Evolutionary conservation across 1,140 invertebrate genomes (phyloP).

Genomic region (Drosophila novamexicana): DNA sequence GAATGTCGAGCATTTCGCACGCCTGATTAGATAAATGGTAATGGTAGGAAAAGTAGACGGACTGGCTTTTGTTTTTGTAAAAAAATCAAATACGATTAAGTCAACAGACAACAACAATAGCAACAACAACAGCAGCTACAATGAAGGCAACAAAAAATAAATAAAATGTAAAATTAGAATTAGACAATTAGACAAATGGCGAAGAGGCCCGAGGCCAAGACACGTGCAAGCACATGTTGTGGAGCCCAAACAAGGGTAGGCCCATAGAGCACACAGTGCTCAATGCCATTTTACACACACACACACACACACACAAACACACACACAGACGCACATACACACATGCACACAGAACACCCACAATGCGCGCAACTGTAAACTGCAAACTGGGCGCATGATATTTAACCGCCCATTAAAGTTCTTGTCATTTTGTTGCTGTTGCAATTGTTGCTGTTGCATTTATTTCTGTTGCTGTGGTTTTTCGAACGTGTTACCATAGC

Average conservation of each 20-base stretch:
- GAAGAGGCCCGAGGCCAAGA: conserved; percentile 19
- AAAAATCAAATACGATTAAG: conserved; percentile 48
- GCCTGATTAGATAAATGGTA: conserved; percentile 69
- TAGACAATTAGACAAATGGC: conserved; percentile 75
- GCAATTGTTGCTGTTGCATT: conserved; percentile 30
- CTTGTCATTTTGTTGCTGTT: conserved; percentile 51
- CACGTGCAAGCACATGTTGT: conserved; percentile 53
- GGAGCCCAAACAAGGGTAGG: neutral
- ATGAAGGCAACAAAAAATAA: conserved; percentile 25
- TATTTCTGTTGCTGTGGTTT: conserved; percentile 29
- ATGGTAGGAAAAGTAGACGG: neutral
- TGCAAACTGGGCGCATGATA: conserved; percentile 70
- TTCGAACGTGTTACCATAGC: conserved; percentile 16
- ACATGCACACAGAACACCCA: conserved; percentile 3
- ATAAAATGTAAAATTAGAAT: conserved; percentile 73
- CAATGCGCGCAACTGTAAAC: conserved; percentile 13
- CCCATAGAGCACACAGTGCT: conserved; percentile 33
- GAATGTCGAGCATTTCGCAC: conserved; percentile 61
- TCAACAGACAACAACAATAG: conserved; percentile 18
- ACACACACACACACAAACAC: conserved; percentile 8
- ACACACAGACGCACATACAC: conserved; percentile 41
- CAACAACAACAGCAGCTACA: conserved; percentile 9
- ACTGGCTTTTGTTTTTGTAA: conserved; percentile 5
- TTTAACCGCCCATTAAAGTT: conserved; percentile 74
- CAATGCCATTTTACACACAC: neutral